Conservation (phyloP, 1,140 invertebrate species). For the Formica exsecta region DNA sequence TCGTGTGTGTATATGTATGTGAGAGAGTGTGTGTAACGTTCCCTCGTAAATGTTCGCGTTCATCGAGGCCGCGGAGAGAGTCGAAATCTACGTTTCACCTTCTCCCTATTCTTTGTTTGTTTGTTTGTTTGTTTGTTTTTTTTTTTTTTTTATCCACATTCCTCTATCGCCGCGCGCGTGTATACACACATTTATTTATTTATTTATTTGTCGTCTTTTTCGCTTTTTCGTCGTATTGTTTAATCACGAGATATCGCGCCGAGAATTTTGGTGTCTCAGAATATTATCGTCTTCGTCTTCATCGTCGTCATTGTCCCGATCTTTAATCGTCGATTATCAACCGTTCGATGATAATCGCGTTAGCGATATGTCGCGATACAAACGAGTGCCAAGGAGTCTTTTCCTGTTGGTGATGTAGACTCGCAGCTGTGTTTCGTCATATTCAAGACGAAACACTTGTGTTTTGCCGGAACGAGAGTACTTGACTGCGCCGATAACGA, state of each 20-base stretch:
- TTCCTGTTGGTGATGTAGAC: constrained; percentile 24
- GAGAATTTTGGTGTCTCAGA: neutral
- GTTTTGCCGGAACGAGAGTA: constrained; percentile 7
- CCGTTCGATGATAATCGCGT: neutral
- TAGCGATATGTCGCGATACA: neutral
- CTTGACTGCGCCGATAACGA: neutral
- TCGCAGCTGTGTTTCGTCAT: neutral
- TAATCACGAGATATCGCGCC: too few relatives aligned
- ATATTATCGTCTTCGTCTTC: neutral
- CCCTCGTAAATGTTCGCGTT: too few relatives aligned
- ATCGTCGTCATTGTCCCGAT: neutral
- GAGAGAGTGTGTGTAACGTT: too few relatives aligned
- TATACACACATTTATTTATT: too few relatives aligned
- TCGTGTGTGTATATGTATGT: neutral
- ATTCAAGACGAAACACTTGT: neutral
- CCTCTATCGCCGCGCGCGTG: neutral
- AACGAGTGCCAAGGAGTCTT: constrained; percentile 15
- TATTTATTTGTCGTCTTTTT: neutral
- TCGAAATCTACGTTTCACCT: constrained; percentile 11
- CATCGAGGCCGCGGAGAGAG: too few relatives aligned
- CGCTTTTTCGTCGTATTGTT: neutral
- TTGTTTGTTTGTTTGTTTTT: too few relatives aligned
- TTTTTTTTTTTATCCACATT: too few relatives aligned
- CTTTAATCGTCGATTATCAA: neutral
- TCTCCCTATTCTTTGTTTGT: neutral